A percentile compares a stretch with the other conserved stretches of the same genome.
phyloP scores from a whole-genome alignment of 2,888 invertebrate species.

The Pantelozetes paolii region DNA sequence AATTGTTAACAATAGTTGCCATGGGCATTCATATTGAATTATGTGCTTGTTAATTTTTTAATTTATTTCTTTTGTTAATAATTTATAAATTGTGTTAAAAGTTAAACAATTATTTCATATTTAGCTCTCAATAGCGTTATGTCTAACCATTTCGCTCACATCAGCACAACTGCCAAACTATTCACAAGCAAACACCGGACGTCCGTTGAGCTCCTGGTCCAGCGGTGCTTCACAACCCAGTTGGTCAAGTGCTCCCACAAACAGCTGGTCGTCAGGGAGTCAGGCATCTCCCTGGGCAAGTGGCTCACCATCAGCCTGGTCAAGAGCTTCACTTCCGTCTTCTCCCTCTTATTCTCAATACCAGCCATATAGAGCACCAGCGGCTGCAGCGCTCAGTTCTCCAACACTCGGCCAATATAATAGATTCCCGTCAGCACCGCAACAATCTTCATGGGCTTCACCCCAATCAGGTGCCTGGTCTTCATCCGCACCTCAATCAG shows the following conservation, averaged over 20 bases:
- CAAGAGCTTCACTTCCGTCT: neutral
- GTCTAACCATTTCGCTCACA: neutral
- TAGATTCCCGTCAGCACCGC: neutral
- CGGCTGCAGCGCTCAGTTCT: neutral
- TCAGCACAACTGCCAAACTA: constrained; percentile 10
- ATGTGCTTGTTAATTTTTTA: no score
- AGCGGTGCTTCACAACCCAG: neutral
- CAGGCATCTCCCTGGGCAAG: neutral
- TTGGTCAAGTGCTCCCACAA: neutral
- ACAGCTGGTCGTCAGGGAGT: no score
- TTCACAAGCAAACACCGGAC: neutral
- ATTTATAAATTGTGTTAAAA: no score
- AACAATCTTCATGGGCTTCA: neutral
- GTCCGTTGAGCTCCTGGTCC: no score
- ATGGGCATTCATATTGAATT: no score
- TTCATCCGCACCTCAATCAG: neutral
- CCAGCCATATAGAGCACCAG: neutral
- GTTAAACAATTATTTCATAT: no score
- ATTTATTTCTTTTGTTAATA: no score
- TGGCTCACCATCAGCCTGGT: no score
- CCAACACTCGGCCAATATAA: no score
- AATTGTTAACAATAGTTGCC: no score
- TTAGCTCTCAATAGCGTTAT: neutral
- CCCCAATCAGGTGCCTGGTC: no score
- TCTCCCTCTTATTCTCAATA: neutral